These are phyloP conservation scores for Ryuthela nishihirai DNA, from an alignment of 2,888 invertebrate genomes.

Conservation along the genomic window DNA sequence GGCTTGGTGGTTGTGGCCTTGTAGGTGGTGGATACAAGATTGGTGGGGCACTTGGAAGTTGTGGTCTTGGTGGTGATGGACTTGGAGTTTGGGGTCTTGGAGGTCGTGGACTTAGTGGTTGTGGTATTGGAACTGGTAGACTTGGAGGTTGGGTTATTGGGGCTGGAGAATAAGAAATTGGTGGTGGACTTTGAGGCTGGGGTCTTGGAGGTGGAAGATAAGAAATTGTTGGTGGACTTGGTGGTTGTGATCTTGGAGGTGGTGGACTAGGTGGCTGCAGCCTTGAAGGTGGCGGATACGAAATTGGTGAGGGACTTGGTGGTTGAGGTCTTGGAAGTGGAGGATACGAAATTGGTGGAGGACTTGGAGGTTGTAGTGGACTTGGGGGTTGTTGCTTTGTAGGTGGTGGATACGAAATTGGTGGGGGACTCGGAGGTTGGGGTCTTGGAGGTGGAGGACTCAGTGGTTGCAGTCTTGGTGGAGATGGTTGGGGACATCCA, in stretches of 20 bases:
- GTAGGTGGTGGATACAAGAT: slow-evolving; percentile 13
- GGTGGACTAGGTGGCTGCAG: slow-evolving; percentile 13
- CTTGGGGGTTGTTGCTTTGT: slow-evolving; percentile 8
- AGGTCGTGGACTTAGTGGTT: slow-evolving; percentile 1
- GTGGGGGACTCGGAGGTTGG: no score
- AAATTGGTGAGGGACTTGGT: background rate
- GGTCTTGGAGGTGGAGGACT: background rate
- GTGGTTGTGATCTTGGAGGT: background rate
- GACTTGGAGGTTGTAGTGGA: background rate
- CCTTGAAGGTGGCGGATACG: background rate
- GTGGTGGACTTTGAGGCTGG: no score
- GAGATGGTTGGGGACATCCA: no score
- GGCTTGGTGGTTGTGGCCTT: background rate
- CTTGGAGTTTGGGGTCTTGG: background rate
- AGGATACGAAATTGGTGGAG: slow-evolving; percentile 2
- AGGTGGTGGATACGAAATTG: no score
- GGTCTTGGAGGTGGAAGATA: background rate
- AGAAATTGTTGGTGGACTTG: background rate
- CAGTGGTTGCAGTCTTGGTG: slow-evolving; percentile 14
- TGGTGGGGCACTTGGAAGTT: background rate
- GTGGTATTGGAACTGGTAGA: background rate
- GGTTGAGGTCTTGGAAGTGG: background rate
- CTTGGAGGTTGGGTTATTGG: slow-evolving; percentile 4
- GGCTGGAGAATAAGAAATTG: no score
- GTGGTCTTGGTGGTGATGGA: slow-evolving; percentile 2